These are phyloP conservation scores for Anolis apletophallus DNA, from an alignment of 2,797 vertebrate genomes.

Conservation along the genomic window DNA sequence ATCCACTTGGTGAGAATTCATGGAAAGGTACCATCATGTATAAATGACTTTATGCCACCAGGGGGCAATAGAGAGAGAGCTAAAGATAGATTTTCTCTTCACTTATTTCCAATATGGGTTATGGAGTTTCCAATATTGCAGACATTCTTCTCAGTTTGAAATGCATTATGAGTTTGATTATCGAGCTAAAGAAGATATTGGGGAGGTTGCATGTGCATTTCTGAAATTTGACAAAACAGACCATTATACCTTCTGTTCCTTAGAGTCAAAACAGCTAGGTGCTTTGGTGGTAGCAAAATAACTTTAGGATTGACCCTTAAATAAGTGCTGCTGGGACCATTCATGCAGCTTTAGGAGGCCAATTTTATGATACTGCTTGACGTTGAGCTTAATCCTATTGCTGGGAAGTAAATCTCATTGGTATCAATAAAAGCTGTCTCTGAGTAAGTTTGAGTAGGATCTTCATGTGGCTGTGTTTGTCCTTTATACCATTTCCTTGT, in stretches of 20 bases:
- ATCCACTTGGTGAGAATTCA: too few relatives aligned
- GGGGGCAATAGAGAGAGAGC: too few relatives aligned
- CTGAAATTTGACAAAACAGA: background rate
- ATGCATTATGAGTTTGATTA: background rate
- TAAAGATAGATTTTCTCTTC: too few relatives aligned
- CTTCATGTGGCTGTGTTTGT: background rate
- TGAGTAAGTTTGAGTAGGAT: background rate
- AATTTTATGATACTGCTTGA: background rate
- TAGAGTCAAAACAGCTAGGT: background rate
- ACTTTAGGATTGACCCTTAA: background rate
- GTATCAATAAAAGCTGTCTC: background rate
- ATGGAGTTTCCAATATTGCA: too few relatives aligned
- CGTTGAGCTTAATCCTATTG: background rate
- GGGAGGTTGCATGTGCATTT: background rate
- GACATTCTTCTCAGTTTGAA: background rate
- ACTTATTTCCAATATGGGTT: too few relatives aligned
- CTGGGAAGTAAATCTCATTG: background rate
- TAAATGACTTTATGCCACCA: too few relatives aligned
- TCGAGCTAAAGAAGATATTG: background rate
- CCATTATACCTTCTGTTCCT: background rate
- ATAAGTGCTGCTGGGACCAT: background rate
- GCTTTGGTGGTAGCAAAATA: background rate
- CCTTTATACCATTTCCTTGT: background rate
- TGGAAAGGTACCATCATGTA: too few relatives aligned
- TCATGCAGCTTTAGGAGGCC: background rate